Percentiles rank a stretch among this genome's conserved stretches.
These are phyloP conservation scores for Elephantulus edwardii DNA, from an alignment of 2,113 vertebrate genomes.

Conservation along the genomic window DNA sequence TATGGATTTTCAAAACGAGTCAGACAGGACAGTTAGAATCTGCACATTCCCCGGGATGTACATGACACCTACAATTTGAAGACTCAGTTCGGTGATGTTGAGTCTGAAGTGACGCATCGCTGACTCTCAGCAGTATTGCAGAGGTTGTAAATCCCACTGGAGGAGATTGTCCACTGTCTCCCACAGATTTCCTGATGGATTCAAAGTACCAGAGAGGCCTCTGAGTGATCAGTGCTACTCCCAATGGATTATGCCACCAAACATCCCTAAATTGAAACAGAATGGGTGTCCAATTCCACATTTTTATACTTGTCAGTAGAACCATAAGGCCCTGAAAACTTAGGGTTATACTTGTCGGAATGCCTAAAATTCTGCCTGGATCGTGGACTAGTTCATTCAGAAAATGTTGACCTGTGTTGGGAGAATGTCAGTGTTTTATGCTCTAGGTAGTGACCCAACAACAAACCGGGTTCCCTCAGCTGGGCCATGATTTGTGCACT, in stretches of 20 bases:
- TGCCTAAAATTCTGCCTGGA: neutral
- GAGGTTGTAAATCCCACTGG: no score
- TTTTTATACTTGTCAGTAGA: slow-evolving; percentile 6
- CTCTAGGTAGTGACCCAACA: neutral
- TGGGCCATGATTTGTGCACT: neutral
- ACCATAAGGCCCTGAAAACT: neutral
- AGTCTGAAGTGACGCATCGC: no score
- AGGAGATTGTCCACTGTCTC: no score
- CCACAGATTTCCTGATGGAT: no score
- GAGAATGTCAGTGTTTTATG: neutral
- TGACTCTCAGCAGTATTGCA: no score
- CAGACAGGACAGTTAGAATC: neutral
- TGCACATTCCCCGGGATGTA: slow-evolving; percentile 11
- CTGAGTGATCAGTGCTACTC: no score
- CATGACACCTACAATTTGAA: slow-evolving; percentile 35
- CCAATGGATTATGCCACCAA: no score
- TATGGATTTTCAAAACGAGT: slow-evolving; percentile 16
- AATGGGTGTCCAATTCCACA: slow-evolving; percentile 7
- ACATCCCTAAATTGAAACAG: no score
- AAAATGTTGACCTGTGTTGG: neutral
- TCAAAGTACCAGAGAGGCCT: no score
- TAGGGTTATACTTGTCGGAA: neutral
- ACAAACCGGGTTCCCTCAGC: neutral
- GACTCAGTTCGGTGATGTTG: no score
- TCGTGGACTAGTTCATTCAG: neutral